phyloP scores from a whole-genome alignment of 2,113 vertebrate species.

The Daubentonia madagascariensis region DNA sequence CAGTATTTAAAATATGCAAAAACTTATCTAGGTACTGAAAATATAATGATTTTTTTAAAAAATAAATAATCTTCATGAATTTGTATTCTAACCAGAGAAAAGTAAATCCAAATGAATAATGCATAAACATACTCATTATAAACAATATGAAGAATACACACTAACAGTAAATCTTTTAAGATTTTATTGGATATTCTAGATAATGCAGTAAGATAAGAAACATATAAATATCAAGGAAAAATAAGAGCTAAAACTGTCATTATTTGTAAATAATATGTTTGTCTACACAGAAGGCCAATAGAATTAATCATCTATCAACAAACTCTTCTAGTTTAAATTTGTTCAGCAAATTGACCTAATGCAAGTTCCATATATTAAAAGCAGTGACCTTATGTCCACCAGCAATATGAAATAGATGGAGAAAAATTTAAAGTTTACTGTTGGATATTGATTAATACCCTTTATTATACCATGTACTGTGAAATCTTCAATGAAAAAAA shows the following conservation, averaged over 20 bases:
- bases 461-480: neutral
- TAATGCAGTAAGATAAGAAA: neutral
- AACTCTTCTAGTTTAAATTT: neutral
- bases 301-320: neutral
- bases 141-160: neutral
- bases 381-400: neutral
- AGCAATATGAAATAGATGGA: neutral
- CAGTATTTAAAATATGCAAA: neutral
- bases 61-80: neutral
- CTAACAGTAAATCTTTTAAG: neutral
- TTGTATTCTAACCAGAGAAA: neutral
- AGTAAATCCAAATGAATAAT: neutral
- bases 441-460: neutral
- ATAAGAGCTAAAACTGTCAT: neutral
- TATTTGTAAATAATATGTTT: neutral
- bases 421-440: neutral
- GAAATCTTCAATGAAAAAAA: neutral
- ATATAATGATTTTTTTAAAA: neutral
- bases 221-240: neutral
- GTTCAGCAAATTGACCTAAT: neutral
- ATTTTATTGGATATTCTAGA: neutral
- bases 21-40: neutral
- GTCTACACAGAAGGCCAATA: neutral
- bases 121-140: neutral
- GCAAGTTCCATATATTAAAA: neutral